phyloP scores from a whole-genome alignment of 1,140 invertebrate species.

The Heliconius congener region DNA sequence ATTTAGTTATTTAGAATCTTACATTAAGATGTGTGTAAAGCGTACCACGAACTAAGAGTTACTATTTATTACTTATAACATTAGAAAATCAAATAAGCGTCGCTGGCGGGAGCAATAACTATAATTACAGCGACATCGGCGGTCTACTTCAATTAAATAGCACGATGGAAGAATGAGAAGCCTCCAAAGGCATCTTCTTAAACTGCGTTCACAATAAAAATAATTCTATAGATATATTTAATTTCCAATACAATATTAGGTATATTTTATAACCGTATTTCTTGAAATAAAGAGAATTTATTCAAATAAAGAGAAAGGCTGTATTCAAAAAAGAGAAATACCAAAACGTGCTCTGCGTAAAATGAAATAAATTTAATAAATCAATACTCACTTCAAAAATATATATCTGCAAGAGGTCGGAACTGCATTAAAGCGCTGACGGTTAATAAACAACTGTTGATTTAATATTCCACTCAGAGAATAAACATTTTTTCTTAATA shows the following conservation, averaged over 20 bases:
- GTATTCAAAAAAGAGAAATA: too few species aligned
- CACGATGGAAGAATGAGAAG: constrained; percentile 49
- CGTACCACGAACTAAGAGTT: background rate
- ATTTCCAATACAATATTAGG: background rate
- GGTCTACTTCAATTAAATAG: constrained; percentile 48
- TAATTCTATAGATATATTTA: background rate
- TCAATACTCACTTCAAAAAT: background rate
- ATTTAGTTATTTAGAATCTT: background rate
- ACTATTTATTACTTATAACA: background rate
- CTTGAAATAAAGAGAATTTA: too few species aligned
- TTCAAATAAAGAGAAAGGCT: too few species aligned
- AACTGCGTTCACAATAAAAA: constrained; percentile 16
- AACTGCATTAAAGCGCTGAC: background rate
- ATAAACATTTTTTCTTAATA: background rate
- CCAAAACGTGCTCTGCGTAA: background rate
- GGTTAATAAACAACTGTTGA: background rate
- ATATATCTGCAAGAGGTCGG: background rate
- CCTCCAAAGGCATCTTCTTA: constrained; percentile 38
- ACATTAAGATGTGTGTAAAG: background rate
- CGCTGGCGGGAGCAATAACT: constrained; percentile 23
- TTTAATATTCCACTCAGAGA: background rate
- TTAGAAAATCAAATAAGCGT: background rate
- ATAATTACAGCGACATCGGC: constrained; percentile 18
- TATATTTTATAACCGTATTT: too few species aligned
- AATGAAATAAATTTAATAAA: background rate